Percentiles rank a stretch among this genome's conserved stretches.
phyloP scores from a whole-genome alignment of 2,113 vertebrate genomes.

The Epinephelus cyanopodus region DNA sequence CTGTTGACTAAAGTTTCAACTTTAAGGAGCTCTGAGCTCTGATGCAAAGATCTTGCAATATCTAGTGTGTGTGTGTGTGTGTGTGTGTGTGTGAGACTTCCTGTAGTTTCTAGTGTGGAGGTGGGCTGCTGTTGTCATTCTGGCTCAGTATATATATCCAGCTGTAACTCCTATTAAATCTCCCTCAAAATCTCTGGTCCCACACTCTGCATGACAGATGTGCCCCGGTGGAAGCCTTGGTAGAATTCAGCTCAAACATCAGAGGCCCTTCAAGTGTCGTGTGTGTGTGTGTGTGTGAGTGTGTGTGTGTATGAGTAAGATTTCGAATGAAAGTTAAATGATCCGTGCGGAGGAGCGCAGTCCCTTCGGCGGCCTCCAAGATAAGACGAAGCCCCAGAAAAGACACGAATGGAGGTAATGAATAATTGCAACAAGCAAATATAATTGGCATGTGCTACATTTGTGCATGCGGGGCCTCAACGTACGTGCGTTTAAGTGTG shows the following conservation, averaged over 20 bases:
- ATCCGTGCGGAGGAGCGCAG: conserved; percentile 44
- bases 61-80: conserved; percentile 24
- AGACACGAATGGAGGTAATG: conserved; percentile 19
- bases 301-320: conserved; percentile 15
- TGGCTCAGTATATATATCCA: conserved; percentile 2
- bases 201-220: conserved; percentile 40
- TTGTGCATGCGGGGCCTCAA: conserved; percentile 13
- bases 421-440: conserved; percentile 37
- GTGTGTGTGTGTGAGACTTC: conserved; percentile 6
- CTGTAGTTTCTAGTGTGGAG: conserved; percentile 4
- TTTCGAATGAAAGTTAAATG: conserved; percentile 66
- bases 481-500: conserved; percentile 28
- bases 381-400: conserved; percentile 34
- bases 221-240: conserved; percentile 21
- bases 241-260: conserved; percentile 33
- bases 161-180: conserved; percentile 45
- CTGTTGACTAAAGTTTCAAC: conserved; percentile 44
- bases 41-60: conserved; percentile 55
- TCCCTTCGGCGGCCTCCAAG: conserved; percentile 39
- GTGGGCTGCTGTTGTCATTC: conserved; percentile 15
- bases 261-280: conserved; percentile 24
- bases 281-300: conserved; percentile 5
- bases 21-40: conserved; percentile 4
- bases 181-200: conserved; percentile 34
- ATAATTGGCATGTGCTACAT: conserved; percentile 26